phyloP scores from a whole-genome alignment of 37 sponge, comb jelly and placozoan genomes.

The Beroe ovata region DNA sequence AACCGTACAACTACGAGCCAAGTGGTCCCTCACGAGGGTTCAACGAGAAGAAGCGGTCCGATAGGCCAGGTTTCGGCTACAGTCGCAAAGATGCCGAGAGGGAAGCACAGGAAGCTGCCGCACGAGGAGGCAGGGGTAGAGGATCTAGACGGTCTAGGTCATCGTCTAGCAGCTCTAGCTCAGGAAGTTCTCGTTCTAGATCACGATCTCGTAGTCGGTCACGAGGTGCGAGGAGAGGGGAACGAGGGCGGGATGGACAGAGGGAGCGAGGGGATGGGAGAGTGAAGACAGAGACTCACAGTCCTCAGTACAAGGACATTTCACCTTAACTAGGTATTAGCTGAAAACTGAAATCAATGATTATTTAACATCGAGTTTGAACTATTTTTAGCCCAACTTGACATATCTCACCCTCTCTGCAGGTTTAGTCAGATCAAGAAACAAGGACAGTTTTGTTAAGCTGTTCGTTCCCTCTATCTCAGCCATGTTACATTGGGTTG shows the following conservation, averaged over 20 bases:
- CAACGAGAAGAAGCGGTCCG: not conserved
- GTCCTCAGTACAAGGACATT: slow-evolving; percentile 43
- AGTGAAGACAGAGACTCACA: not conserved
- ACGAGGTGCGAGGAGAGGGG: not conserved
- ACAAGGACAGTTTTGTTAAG: too few relatives aligned
- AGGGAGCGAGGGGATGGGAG: not conserved
- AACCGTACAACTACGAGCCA: not conserved
- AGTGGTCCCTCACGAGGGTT: not conserved
- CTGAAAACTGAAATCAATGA: too few relatives aligned
- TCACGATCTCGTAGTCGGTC: slow-evolving; percentile 7
- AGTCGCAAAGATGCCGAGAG: slow-evolving; percentile 38
- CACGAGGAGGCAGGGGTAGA: not conserved
- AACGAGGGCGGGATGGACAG: not conserved
- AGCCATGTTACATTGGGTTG: too few relatives aligned
- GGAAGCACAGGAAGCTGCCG: not conserved
- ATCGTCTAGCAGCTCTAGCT: not conserved
- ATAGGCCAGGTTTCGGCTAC: slow-evolving; percentile 50
- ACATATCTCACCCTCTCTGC: too few relatives aligned
- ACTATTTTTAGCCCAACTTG: too few relatives aligned
- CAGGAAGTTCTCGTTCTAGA: not conserved
- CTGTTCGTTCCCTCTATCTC: too few relatives aligned
- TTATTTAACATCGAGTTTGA: too few relatives aligned
- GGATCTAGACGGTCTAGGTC: not conserved
- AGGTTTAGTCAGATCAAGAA: too few relatives aligned
- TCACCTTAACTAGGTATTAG: slow-evolving; percentile 30